Evolutionary conservation across 2,888 invertebrate species (phyloP).

Genomic region (Zelleria hepariella): DNA sequence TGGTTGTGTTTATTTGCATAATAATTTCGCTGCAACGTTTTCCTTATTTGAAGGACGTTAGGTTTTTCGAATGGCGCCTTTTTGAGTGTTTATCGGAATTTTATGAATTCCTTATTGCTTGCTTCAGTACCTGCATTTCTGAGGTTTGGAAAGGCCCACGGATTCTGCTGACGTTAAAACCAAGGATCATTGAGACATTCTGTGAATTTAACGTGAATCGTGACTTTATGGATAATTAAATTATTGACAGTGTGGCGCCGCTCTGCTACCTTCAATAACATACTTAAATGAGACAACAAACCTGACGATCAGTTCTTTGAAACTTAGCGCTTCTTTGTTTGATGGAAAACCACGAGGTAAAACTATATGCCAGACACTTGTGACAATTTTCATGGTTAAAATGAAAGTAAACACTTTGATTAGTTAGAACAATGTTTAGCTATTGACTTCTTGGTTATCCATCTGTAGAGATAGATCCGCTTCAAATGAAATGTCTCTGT

Average conservation of each 20-base stretch:
- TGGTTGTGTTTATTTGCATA: too few relatives aligned
- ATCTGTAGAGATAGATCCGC: background rate
- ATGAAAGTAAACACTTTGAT: slow-evolving; percentile 20
- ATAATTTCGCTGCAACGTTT: slow-evolving; percentile 5
- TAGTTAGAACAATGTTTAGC: background rate
- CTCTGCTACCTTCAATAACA: slow-evolving; percentile 35
- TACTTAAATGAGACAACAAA: background rate
- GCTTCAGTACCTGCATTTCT: background rate
- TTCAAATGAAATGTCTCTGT: background rate
- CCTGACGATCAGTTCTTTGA: background rate
- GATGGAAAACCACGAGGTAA: slow-evolving; percentile 9
- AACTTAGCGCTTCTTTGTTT: slow-evolving; percentile 17
- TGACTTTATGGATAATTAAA: slow-evolving; percentile 60
- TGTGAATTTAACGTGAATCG: slow-evolving; percentile 43
- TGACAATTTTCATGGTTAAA: slow-evolving; percentile 33
- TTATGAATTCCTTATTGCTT: background rate
- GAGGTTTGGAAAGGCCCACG: background rate
- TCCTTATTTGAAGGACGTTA: slow-evolving; percentile 4
- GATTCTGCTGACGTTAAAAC: background rate
- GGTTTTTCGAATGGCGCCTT: background rate
- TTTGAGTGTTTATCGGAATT: background rate
- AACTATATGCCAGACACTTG: too few relatives aligned
- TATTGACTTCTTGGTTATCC: background rate
- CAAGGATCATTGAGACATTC: slow-evolving; percentile 17
- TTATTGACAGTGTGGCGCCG: slow-evolving; percentile 59